These are phyloP conservation scores for Plotosus lineatus DNA, from an alignment of 2,113 vertebrate species.

Conservation along the genomic window DNA sequence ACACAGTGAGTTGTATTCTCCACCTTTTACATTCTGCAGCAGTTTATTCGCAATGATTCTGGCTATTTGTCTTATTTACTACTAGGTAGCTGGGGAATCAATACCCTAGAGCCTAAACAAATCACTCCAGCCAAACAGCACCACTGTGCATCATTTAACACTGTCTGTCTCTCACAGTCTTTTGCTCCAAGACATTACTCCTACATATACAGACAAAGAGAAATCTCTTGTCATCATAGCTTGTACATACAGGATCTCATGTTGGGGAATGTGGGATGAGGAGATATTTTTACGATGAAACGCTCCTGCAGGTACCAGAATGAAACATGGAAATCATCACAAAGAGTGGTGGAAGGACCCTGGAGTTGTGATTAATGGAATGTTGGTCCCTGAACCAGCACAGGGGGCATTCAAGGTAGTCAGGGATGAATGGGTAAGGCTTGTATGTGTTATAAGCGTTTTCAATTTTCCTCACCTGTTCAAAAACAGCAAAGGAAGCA, in stretches of 20 bases:
- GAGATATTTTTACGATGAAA: slow-evolving; percentile 38
- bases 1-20: slow-evolving; percentile 3
- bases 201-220: background rate
- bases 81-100: slow-evolving; percentile 35
- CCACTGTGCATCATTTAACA: slow-evolving; percentile 42
- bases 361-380: slow-evolving; percentile 45
- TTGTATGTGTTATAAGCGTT: slow-evolving; percentile 48
- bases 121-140: slow-evolving; percentile 33
- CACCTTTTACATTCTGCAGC: slow-evolving; percentile 9
- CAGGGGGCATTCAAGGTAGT: slow-evolving; percentile 35
- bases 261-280: slow-evolving; percentile 12
- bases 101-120: slow-evolving; percentile 39
- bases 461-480: slow-evolving; percentile 45
- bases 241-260: slow-evolving; percentile 17
- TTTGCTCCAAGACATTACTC: slow-evolving; percentile 20
- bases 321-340: slow-evolving; percentile 40
- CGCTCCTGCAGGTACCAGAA: slow-evolving; percentile 21
- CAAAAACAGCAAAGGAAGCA: slow-evolving; percentile 28
- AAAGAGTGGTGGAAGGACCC: background rate
- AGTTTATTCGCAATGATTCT: slow-evolving; percentile 27
- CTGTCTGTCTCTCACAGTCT: background rate
- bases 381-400: background rate
- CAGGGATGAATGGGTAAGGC: slow-evolving; percentile 48
- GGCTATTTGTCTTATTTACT: slow-evolving; percentile 48
- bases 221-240: slow-evolving; percentile 18